These are phyloP conservation scores for Microtus pennsylvanicus DNA, from an alignment of 2,113 vertebrate genomes.

Conservation along the genomic window DNA sequence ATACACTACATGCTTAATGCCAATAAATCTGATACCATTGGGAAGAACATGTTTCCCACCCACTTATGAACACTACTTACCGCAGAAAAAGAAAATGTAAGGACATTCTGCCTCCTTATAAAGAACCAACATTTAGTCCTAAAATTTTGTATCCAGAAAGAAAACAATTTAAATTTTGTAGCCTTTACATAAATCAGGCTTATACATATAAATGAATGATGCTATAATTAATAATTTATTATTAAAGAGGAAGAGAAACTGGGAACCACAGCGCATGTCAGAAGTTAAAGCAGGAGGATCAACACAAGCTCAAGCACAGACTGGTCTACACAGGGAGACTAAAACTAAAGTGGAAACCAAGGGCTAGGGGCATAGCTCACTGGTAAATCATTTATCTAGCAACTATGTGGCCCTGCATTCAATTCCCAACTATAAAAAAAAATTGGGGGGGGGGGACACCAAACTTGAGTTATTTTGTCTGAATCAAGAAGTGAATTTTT, in stretches of 20 bases:
- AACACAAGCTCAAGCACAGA: neutral
- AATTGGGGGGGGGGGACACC: neutral
- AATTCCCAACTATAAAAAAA: neutral
- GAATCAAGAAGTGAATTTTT: neutral
- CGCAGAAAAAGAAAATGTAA: neutral
- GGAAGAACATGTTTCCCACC: neutral
- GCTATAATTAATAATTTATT: neutral
- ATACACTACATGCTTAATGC: neutral
- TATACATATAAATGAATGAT: neutral
- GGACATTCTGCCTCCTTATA: neutral
- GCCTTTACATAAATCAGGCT: neutral
- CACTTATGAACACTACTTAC: neutral
- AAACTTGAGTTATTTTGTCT: neutral
- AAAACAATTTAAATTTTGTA: neutral
- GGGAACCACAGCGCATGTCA: neutral
- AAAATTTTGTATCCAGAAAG: neutral
- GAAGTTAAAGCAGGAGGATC: neutral
- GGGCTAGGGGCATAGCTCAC: too few relatives aligned
- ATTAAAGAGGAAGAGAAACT: neutral
- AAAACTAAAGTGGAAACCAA: neutral
- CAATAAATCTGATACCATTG: neutral
- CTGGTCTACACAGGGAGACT: neutral
- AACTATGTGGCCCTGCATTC: neutral
- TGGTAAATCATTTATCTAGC: neutral
- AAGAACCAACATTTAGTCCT: slow-evolving; percentile 22